These are phyloP conservation scores for Vidua chalybeata DNA, from an alignment of 2,113 vertebrate species.

Conservation along the genomic window DNA sequence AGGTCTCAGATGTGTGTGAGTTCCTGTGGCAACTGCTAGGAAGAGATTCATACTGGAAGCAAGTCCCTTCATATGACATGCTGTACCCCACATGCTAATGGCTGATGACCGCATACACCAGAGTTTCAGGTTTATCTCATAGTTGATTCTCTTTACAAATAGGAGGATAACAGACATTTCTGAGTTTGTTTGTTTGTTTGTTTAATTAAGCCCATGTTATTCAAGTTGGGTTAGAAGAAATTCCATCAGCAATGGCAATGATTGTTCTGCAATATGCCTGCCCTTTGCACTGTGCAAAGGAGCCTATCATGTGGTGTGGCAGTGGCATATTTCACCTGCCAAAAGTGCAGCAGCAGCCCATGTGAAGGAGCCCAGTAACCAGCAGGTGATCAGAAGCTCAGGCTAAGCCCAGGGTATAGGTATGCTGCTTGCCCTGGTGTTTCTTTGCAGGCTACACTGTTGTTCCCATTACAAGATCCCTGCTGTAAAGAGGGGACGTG, in stretches of 20 bases:
- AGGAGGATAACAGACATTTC: not conserved
- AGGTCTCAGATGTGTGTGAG: not conserved
- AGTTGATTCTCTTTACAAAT: not conserved
- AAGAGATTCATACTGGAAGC: not conserved
- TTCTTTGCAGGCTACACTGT: not conserved
- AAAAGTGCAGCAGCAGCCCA: rapidly evolving
- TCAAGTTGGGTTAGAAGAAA: not conserved
- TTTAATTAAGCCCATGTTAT: not conserved
- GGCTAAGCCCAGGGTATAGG: not conserved
- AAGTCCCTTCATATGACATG: not conserved
- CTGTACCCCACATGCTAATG: rapidly evolving
- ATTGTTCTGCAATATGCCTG: not conserved
- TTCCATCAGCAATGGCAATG: not conserved
- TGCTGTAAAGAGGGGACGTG: not conserved
- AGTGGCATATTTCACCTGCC: not conserved
- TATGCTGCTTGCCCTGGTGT: not conserved
- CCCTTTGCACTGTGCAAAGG: not conserved
- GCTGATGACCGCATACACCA: not conserved
- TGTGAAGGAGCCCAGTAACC: not conserved
- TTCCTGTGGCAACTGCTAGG: slow-evolving; percentile 16
- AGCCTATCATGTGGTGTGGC: not conserved
- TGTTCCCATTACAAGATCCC: not conserved
- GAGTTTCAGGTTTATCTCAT: not conserved
- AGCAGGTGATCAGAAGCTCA: rapidly evolving
- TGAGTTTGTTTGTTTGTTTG: not conserved